Percentiles rank a stretch among this genome's conserved stretches.
phyloP scores from a whole-genome alignment of 2,888 invertebrate genomes.

The Bedellia somnulentella region DNA sequence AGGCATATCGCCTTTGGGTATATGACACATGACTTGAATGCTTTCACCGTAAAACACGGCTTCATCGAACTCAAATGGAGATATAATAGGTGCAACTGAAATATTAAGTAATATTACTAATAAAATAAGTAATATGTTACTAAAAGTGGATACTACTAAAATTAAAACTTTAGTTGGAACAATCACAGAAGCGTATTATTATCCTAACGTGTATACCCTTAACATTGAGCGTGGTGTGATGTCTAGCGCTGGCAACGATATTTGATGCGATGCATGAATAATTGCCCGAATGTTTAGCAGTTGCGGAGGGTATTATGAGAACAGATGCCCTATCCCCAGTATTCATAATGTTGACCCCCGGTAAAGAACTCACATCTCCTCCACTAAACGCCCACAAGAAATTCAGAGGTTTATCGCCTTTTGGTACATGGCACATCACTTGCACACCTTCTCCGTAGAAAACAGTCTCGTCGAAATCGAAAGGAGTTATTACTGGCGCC shows the following conservation, averaged over 20 bases:
- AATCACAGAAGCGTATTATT: conserved; percentile 30
- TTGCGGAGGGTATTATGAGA: conserved; percentile 70
- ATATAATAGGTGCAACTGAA: conserved; percentile 64
- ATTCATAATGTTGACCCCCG: conserved; percentile 66
- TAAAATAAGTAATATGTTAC: neutral
- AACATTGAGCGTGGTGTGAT: conserved; percentile 64
- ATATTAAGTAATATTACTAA: conserved; percentile 9
- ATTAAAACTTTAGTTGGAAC: conserved; percentile 9
- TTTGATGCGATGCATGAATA: conserved; percentile 69
- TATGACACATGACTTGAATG: conserved; percentile 58
- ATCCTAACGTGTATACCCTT: conserved; percentile 57
- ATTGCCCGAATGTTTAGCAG: conserved; percentile 69
- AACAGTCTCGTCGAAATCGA: conserved; percentile 60
- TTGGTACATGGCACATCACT: conserved; percentile 62
- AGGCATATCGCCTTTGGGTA: conserved; percentile 72
- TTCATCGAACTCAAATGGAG: conserved; percentile 60
- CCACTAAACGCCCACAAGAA: conserved; percentile 76
- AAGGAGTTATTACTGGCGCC: conserved; percentile 62
- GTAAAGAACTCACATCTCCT: conserved; percentile 55
- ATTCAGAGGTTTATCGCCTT: conserved; percentile 72
- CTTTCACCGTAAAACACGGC: conserved; percentile 62
- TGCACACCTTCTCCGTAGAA: conserved; percentile 62
- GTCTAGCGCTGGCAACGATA: conserved; percentile 62
- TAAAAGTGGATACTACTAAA: no score
- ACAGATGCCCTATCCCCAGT: conserved; percentile 67